Evolutionary conservation across 1,140 invertebrate species (phyloP).

Genomic region (Gryllus bimaculatus): DNA sequence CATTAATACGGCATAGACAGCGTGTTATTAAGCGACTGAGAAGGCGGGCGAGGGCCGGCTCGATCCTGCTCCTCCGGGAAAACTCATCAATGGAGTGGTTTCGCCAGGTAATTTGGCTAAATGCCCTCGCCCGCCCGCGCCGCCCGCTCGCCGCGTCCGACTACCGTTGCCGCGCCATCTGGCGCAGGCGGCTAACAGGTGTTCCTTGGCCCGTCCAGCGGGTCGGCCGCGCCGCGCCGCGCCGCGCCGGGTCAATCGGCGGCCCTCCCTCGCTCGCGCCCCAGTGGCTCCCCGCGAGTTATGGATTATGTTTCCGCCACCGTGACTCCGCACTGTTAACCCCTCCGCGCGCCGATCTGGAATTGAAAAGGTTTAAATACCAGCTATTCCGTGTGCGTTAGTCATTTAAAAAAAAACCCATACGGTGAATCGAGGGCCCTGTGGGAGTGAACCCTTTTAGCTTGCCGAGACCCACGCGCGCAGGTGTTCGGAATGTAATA

Average conservation of each 20-base stretch:
- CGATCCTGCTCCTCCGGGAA: not conserved
- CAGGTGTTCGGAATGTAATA: too few relatives aligned
- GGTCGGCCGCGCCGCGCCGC: not conserved
- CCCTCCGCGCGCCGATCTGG: too few relatives aligned
- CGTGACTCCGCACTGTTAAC: not conserved
- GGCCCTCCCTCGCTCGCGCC: not conserved
- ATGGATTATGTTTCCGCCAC: not conserved
- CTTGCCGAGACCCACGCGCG: too few relatives aligned
- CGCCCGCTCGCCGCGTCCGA: too few relatives aligned
- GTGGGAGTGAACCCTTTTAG: not conserved
- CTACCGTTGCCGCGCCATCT: not conserved
- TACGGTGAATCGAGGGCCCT: not conserved
- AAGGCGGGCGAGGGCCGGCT: not conserved
- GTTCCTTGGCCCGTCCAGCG: not conserved
- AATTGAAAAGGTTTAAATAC: constrained; percentile 2
- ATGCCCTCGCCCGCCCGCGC: not conserved
- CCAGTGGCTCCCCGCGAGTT: not conserved
- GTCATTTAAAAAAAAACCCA: not conserved
- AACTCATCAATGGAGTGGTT: not conserved
- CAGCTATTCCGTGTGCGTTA: not conserved
- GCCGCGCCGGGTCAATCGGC: not conserved
- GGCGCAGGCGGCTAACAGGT: not conserved
- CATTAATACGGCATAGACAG: not conserved
- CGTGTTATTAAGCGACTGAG: not conserved
- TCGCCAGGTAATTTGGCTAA: constrained; percentile 1